Conservation (phyloP, 2,113 vertebrate species). For the Anolis carolinensis region DNA sequence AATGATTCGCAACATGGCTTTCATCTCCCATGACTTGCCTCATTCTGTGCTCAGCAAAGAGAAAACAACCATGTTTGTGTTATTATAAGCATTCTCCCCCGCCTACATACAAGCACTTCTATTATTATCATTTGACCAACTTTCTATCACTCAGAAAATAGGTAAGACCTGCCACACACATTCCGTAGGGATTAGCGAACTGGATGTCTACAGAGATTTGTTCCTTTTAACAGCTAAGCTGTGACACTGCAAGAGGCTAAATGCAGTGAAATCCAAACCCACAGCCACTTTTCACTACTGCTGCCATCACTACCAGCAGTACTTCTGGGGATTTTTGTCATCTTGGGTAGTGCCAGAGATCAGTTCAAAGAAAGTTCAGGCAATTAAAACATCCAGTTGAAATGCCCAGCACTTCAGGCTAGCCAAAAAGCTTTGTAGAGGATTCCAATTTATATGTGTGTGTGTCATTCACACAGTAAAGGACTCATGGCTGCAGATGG, state of each 20-base stretch:
- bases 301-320: not conserved
- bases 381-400: constrained; percentile 7
- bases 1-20: not conserved
- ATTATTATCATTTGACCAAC: constrained; percentile 6
- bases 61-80: constrained; percentile 8
- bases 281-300: not conserved
- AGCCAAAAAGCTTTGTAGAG: not conserved
- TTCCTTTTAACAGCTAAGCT: not conserved
- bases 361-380: not conserved
- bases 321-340: not conserved
- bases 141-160: not conserved
- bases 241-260: not conserved
- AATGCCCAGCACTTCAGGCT: not conserved
- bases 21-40: not conserved
- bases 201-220: not conserved
- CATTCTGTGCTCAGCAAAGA: not conserved
- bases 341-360: fast-evolving
- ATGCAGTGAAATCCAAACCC: constrained; percentile 17
- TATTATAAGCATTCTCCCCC: constrained; percentile 13
- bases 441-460: not conserved
- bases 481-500: not conserved
- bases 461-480: fast-evolving
- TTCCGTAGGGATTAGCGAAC: not conserved
- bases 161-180: not conserved
- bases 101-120: not conserved